A percentile compares a stretch with the other conserved stretches of the same genome.
Evolutionary conservation across 2,113 vertebrate genomes (phyloP).

Genomic region (Myrmophylax atrothorax): DNA sequence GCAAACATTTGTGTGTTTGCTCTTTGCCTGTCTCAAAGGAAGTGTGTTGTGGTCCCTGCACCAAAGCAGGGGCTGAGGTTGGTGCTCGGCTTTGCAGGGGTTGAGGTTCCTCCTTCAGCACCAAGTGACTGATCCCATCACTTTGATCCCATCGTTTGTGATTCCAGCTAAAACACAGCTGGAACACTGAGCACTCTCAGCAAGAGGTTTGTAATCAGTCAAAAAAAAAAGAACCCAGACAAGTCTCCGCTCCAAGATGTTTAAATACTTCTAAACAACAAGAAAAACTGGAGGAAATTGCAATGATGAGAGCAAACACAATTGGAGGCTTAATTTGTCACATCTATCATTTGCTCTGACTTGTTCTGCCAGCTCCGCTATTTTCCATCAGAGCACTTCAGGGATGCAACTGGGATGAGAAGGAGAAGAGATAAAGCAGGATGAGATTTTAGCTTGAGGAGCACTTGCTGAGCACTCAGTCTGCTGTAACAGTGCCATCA

Average conservation of each 20-base stretch:
- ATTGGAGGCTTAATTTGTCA: conserved; percentile 55
- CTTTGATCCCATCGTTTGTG: neutral
- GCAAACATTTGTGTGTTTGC: neutral
- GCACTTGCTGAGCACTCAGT: neutral
- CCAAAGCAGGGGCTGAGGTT: fast-evolving
- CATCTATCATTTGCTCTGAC: conserved; percentile 31
- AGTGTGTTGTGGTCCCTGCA: fast-evolving
- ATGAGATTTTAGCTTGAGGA: neutral
- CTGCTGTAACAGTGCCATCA: neutral
- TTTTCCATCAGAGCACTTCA: conserved; percentile 31
- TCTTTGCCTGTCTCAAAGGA: neutral
- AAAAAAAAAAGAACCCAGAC: neutral
- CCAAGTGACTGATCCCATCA: conserved; percentile 12
- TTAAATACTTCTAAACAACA: conserved; percentile 57
- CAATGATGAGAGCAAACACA: conserved; percentile 45
- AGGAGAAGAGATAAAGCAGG: neutral
- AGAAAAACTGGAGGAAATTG: conserved; percentile 56
- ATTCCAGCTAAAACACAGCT: conserved; percentile 21
- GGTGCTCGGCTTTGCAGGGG: neutral
- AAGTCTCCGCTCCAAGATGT: conserved; percentile 11
- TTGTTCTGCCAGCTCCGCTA: neutral
- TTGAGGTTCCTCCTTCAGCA: neutral
- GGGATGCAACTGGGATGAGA: neutral
- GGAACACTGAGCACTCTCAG: neutral
- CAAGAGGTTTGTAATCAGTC: conserved; percentile 37